phyloP scores from a whole-genome alignment of 2,113 vertebrate genomes.

The Oreochromis aureus region DNA sequence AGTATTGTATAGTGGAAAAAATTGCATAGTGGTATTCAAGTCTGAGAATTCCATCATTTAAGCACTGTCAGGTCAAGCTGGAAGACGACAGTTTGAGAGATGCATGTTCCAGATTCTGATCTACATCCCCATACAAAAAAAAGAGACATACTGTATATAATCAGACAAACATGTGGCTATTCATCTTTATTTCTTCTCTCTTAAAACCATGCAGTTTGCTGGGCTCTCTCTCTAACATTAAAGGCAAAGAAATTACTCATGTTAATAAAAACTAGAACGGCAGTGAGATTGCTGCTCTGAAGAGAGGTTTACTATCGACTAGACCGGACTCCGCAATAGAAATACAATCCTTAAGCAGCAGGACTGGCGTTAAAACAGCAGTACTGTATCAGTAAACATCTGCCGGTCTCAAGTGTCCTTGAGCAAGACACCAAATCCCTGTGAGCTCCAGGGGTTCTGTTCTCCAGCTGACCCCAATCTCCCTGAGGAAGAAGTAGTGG shows the following conservation, averaged over 20 bases:
- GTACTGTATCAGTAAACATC: slow-evolving; percentile 18
- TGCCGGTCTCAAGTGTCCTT: slow-evolving; percentile 17
- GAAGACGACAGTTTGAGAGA: neutral
- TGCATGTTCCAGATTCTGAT: neutral
- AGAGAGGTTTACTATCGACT: neutral
- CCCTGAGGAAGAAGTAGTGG: neutral
- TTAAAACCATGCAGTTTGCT: neutral
- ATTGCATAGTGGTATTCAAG: neutral
- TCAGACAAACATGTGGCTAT: neutral
- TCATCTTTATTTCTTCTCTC: neutral
- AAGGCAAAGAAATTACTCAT: neutral
- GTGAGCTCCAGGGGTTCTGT: neutral
- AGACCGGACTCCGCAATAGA: neutral
- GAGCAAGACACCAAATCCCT: slow-evolving; percentile 6
- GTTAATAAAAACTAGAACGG: neutral
- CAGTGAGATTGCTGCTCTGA: neutral
- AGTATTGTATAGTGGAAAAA: neutral
- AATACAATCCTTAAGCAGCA: slow-evolving; percentile 11
- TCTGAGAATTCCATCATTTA: neutral
- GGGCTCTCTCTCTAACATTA: neutral
- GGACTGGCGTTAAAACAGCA: neutral
- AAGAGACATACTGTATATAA: neutral
- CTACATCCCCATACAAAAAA: fast-evolving
- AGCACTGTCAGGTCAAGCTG: neutral
- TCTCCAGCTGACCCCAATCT: slow-evolving; percentile 29